Percentiles rank a stretch among this genome's conserved stretches.
These are phyloP conservation scores for Streptopelia turtur DNA, from an alignment of 2,797 vertebrate genomes.

Conservation along the genomic window DNA sequence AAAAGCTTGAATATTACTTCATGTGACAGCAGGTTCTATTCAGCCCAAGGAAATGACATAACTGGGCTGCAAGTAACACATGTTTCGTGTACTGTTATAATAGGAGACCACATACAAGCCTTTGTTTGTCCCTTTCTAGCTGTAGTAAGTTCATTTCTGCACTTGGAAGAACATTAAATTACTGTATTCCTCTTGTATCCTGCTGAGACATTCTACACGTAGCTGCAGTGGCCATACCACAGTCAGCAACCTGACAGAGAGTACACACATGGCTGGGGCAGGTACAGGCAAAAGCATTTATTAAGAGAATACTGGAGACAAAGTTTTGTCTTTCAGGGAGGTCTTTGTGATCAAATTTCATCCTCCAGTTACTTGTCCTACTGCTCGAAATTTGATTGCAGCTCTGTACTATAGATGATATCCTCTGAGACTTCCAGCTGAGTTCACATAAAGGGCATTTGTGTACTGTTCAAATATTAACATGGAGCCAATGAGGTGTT, in stretches of 20 bases:
- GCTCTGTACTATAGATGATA: background rate
- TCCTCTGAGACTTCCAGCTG: background rate
- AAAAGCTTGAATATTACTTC: background rate
- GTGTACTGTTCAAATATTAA: background rate
- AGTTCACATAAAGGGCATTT: background rate
- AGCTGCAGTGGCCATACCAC: background rate
- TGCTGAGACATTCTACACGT: accelerated
- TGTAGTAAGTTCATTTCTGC: background rate
- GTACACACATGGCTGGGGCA: background rate
- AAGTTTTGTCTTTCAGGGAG: background rate
- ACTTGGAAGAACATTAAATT: background rate
- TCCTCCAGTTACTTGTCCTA: background rate
- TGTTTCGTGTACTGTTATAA: background rate
- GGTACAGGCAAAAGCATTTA: background rate
- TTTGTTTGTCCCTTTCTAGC: background rate
- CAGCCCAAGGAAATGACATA: background rate
- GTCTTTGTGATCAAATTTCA: background rate
- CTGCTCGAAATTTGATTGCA: background rate
- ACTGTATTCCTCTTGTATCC: background rate
- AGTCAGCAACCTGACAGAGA: background rate
- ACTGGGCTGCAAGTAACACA: too few relatives aligned
- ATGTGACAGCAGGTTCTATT: background rate
- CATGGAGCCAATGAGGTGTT: background rate
- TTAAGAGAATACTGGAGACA: background rate
- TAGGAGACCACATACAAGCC: background rate